These are phyloP conservation scores for Drosophila melanosoma DNA, from an alignment of 2,888 invertebrate genomes.

Conservation along the genomic window DNA sequence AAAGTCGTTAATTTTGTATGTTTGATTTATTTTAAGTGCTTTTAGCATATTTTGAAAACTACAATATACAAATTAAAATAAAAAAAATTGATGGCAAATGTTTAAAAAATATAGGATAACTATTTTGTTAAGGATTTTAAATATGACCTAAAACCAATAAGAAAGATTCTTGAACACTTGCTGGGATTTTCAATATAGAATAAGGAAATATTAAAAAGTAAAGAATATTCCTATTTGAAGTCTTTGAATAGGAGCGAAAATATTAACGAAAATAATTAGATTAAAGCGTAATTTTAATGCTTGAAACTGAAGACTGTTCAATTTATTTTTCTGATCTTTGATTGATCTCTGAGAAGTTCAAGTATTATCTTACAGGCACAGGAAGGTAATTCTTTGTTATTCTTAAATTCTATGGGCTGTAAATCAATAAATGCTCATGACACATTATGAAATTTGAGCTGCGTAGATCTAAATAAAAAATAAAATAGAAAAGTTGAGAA, in stretches of 20 bases:
- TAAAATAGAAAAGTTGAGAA: slow-evolving; percentile 8
- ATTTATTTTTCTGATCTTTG: neutral
- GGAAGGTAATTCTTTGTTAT: slow-evolving; percentile 25
- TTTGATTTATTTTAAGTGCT: neutral
- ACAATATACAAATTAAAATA: neutral
- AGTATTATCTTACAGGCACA: slow-evolving; percentile 39
- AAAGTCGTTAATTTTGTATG: neutral
- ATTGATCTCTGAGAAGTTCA: neutral
- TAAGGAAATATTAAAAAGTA: neutral
- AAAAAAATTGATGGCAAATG: neutral
- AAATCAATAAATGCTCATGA: slow-evolving; percentile 58
- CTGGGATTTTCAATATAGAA: neutral
- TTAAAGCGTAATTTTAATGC: neutral
- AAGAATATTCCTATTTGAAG: no score
- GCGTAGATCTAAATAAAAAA: slow-evolving; percentile 18
- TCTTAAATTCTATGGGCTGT: slow-evolving; percentile 5
- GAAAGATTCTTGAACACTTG: neutral
- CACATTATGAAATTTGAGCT: slow-evolving; percentile 59
- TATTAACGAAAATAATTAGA: neutral
- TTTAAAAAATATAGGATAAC: no score
- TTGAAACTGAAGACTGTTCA: neutral
- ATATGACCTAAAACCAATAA: no score
- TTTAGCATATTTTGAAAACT: neutral
- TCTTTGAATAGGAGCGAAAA: no score
- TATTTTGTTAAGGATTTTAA: no score